phyloP scores from a whole-genome alignment of 2,113 vertebrate species.

The Ammospiza caudacuta region DNA sequence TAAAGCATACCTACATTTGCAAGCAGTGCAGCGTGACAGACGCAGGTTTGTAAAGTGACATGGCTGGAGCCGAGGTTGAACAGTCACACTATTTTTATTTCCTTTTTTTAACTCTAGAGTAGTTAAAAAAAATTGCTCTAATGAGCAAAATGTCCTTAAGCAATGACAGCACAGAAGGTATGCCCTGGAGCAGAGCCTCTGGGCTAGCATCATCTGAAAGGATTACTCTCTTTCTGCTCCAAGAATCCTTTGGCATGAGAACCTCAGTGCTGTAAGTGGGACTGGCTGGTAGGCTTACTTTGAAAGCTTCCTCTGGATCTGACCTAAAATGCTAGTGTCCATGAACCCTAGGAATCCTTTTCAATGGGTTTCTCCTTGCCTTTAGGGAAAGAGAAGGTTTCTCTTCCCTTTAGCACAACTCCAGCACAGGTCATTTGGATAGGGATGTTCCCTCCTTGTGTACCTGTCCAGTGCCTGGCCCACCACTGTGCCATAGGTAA shows the following conservation, averaged over 20 bases:
- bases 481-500: background rate
- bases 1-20: background rate
- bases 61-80: background rate
- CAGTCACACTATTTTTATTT: fast-evolving
- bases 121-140: background rate
- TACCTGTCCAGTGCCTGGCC: background rate
- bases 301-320: background rate
- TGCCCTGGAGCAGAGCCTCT: background rate
- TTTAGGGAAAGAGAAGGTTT: background rate
- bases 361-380: background rate
- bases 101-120: background rate
- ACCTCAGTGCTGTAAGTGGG: background rate
- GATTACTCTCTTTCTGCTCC: background rate
- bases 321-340: background rate
- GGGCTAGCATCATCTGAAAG: background rate
- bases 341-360: background rate
- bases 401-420: background rate
- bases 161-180: background rate
- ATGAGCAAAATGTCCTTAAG: background rate
- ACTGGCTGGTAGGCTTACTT: background rate
- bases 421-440: background rate
- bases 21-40: background rate
- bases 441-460: background rate
- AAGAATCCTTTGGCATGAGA: background rate
- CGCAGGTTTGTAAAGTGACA: background rate